Conservation (phyloP, 2,113 vertebrate genomes). For the Lethenteron reissneri region DNA sequence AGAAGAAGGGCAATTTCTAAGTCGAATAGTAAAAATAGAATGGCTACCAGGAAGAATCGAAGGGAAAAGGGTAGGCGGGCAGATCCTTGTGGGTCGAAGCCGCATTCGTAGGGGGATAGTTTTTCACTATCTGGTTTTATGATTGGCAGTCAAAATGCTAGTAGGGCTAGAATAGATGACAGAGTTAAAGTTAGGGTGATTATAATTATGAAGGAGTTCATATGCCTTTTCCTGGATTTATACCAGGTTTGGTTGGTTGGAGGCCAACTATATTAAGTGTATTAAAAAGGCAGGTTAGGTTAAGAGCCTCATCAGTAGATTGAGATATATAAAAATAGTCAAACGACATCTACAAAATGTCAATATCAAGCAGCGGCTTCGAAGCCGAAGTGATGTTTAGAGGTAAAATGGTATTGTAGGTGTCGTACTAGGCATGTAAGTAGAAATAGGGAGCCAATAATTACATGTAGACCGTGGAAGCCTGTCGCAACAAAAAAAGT, state of each 20-base stretch:
- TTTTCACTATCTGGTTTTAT: conserved; percentile 12
- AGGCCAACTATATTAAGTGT: conserved; percentile 15
- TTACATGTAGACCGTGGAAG: not conserved
- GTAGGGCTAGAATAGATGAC: fast-evolving
- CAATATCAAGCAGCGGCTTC: conserved; percentile 16
- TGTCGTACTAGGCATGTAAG: fast-evolving
- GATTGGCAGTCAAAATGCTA: conserved; percentile 10
- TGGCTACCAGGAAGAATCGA: conserved; percentile 13
- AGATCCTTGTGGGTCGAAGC: conserved; percentile 11
- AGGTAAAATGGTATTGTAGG: conserved; percentile 11
- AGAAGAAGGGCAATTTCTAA: conserved; percentile 12
- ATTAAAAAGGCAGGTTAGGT: conserved; percentile 10
- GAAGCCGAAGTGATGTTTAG: conserved; percentile 13
- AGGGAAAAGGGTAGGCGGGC: conserved; percentile 13
- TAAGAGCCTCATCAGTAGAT: conserved; percentile 18
- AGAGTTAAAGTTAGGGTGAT: fast-evolving
- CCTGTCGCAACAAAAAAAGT: conserved; percentile 15
- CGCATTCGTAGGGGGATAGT: conserved; percentile 11
- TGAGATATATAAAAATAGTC: conserved; percentile 13
- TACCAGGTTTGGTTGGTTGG: conserved; percentile 16
- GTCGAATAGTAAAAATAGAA: conserved; percentile 12
- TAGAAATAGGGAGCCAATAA: conserved; percentile 11
- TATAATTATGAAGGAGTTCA: conserved; percentile 1
- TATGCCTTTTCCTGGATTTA: conserved; percentile 14
- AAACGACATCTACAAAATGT: conserved; percentile 15